Percentiles rank a stretch among this genome's conserved stretches.
Conservation (phyloP, 2,113 vertebrate species). For the Peromyscus californicus region DNA sequence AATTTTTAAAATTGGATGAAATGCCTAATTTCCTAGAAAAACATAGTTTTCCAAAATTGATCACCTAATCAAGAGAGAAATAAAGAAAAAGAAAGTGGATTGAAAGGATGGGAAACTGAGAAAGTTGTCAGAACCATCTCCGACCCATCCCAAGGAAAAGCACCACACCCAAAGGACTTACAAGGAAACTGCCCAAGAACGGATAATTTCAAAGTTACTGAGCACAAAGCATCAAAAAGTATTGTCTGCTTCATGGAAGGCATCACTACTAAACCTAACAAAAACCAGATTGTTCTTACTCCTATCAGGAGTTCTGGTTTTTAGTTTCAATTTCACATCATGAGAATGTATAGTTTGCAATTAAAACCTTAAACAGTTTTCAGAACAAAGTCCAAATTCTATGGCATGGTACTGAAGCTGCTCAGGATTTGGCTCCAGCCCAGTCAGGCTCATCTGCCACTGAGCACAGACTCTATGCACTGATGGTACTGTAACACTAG, state of each 20-base stretch:
- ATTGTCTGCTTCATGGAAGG: neutral
- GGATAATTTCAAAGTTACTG: neutral
- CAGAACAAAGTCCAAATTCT: neutral
- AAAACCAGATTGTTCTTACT: neutral
- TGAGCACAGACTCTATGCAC: neutral
- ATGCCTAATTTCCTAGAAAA: constrained; percentile 16
- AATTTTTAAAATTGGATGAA: neutral
- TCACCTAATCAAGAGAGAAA: neutral
- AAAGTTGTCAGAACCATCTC: neutral
- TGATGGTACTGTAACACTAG: neutral
- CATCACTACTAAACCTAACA: neutral
- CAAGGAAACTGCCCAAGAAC: neutral
- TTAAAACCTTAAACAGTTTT: neutral
- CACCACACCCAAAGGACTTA: neutral
- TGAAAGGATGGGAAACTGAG: neutral
- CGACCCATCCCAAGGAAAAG: neutral
- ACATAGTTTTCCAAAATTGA: neutral
- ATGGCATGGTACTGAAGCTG: neutral
- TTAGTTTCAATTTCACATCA: neutral
- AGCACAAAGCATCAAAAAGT: too few relatives aligned
- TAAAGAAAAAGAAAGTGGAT: neutral
- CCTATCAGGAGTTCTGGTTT: neutral
- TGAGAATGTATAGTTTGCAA: neutral
- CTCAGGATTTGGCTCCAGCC: neutral
- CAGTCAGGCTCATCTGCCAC: neutral